phyloP scores from a whole-genome alignment of 1,140 invertebrate genomes.

The Bombus affinis region DNA sequence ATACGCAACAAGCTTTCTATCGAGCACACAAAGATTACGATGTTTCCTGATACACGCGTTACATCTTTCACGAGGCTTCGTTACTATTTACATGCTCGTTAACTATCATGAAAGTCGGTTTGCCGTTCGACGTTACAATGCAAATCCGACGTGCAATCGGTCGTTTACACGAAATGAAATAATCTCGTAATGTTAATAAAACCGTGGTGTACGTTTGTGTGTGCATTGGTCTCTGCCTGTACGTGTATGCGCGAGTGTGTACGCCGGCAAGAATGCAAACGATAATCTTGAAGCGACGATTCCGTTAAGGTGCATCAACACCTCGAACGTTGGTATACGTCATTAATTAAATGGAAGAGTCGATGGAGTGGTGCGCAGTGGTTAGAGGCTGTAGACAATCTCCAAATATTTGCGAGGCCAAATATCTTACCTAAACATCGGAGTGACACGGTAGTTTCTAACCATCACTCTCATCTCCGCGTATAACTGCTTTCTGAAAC shows the following conservation, averaged over 20 bases:
- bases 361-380: slow-evolving; percentile 76
- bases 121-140: slow-evolving; percentile 1
- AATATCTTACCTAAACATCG: slow-evolving; percentile 83
- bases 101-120: not conserved
- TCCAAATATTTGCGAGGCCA: slow-evolving; percentile 83
- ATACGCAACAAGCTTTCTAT: not conserved
- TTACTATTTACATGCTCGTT: not conserved
- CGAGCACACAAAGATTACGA: not conserved
- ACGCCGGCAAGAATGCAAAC: not conserved
- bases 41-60: not conserved
- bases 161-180: slow-evolving; percentile 8
- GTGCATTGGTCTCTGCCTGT: not conserved
- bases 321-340: slow-evolving; percentile 64
- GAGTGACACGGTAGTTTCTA: slow-evolving; percentile 75
- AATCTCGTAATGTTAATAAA: slow-evolving; percentile 14
- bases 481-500: slow-evolving; percentile 54
- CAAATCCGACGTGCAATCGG: slow-evolving; percentile 8
- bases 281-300: slow-evolving; percentile 45
- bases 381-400: slow-evolving; percentile 81
- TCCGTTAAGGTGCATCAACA: slow-evolving; percentile 61
- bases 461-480: slow-evolving; percentile 48
- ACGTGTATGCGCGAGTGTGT: not conserved
- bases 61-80: not conserved
- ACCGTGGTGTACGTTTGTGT: not conserved
- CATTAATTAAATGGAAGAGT: slow-evolving; percentile 81